Conservation (phyloP, 2,113 vertebrate genomes). For the Osmerus eperlanus region DNA sequence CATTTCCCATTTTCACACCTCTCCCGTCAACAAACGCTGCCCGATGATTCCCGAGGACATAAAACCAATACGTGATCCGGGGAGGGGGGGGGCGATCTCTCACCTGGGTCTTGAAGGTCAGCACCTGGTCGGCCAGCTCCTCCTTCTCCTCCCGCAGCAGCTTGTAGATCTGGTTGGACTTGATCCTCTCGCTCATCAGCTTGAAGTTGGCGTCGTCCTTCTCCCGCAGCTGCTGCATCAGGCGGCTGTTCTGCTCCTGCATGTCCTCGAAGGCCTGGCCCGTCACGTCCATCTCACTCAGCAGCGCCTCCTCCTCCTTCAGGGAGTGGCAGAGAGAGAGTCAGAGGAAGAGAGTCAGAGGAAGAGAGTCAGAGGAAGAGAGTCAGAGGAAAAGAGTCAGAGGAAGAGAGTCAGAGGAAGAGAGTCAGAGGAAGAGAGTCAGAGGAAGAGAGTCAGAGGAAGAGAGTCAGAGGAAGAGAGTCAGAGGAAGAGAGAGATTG, state of each 20-base stretch:
- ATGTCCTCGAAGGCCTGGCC: conserved; percentile 96
- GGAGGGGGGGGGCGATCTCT: neutral
- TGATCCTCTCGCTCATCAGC: conserved; percentile 93
- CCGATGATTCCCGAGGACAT: no score
- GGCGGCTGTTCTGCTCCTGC: conserved; percentile 93
- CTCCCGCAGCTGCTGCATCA: conserved; percentile 87
- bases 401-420: no score
- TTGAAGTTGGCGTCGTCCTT: conserved; percentile 96
- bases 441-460: no score
- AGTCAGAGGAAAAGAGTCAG: no score
- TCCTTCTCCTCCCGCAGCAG: conserved; percentile 90
- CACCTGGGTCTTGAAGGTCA: conserved; percentile 90
- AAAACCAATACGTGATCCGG: neutral
- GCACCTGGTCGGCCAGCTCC: conserved; percentile 87
- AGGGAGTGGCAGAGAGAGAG: conserved; percentile 4
- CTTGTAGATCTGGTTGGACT: conserved; percentile 96
- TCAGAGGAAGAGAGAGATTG: no score
- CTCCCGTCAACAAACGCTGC: neutral
- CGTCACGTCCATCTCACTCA: conserved; percentile 94
- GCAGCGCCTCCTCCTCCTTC: conserved; percentile 89
- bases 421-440: no score
- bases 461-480: no score
- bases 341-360: no score
- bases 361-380: no score
- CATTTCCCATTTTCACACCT: no score